Percentiles rank a stretch among this genome's conserved stretches.
These are phyloP conservation scores for Reticulitermes speratus DNA, from an alignment of 1,140 invertebrate species.

Conservation along the genomic window DNA sequence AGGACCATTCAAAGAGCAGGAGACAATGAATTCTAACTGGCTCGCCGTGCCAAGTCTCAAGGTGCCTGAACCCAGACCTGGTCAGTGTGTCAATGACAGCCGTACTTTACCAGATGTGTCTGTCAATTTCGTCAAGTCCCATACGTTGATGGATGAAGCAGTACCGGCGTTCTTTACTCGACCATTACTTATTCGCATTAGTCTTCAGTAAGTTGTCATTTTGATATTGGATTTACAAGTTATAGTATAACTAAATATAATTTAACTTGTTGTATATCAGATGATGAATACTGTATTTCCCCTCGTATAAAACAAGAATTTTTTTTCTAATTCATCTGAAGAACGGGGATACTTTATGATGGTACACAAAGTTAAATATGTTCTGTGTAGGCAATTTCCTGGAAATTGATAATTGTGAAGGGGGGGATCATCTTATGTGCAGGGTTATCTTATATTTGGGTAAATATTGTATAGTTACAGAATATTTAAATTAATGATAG, in stretches of 20 bases:
- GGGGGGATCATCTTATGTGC: background rate
- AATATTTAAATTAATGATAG: too few species aligned
- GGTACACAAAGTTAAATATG: too few species aligned
- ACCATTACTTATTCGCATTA: constrained; percentile 73
- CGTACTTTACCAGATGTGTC: constrained; percentile 80
- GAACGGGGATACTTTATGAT: too few species aligned
- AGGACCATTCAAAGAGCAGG: constrained; percentile 87
- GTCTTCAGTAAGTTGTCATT: constrained; percentile 57
- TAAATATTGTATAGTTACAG: too few species aligned
- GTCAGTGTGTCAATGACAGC: constrained; percentile 89
- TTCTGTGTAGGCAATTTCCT: too few species aligned
- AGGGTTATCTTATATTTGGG: too few species aligned
- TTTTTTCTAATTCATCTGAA: too few species aligned
- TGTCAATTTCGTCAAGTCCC: constrained; percentile 94
- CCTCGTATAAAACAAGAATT: background rate
- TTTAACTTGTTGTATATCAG: constrained; percentile 3
- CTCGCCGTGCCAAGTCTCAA: constrained; percentile 61
- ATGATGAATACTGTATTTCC: background rate
- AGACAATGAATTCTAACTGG: constrained; percentile 79
- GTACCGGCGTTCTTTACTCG: constrained; percentile 71
- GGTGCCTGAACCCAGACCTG: constrained; percentile 78
- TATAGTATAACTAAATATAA: background rate
- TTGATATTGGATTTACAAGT: background rate
- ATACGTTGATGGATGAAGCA: constrained; percentile 93
- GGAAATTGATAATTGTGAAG: too few species aligned